A percentile compares a stretch with the other conserved stretches of the same genome.
These are phyloP conservation scores for Nomada flava DNA, from an alignment of 2,888 invertebrate genomes.

Conservation along the genomic window DNA sequence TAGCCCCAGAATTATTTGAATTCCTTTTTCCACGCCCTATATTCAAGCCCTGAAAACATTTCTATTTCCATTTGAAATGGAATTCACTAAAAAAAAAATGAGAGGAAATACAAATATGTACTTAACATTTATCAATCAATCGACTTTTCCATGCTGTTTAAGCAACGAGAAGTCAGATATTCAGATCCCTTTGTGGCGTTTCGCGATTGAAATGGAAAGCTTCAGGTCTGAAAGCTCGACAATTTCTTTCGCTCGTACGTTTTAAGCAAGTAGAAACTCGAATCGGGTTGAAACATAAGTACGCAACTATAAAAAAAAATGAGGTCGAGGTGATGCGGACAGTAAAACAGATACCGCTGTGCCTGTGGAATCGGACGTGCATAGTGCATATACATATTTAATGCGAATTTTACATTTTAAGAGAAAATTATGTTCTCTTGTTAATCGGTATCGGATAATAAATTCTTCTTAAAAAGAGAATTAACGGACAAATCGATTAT, in stretches of 20 bases:
- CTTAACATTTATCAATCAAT: neutral
- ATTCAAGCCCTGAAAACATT: too few relatives aligned
- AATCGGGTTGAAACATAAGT: slow-evolving; percentile 20
- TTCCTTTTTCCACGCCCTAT: too few relatives aligned
- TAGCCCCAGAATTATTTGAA: too few relatives aligned
- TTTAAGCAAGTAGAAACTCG: slow-evolving; percentile 6
- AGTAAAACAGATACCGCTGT: slow-evolving; percentile 38
- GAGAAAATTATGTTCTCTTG: slow-evolving; percentile 10
- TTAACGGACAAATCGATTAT: neutral
- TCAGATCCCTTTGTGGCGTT: neutral
- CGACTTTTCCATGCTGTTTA: slow-evolving; percentile 4
- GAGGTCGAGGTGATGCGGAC: slow-evolving; percentile 31
- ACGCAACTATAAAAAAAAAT: slow-evolving; percentile 23
- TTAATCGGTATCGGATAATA: slow-evolving; percentile 12
- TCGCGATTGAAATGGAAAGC: slow-evolving; percentile 19
- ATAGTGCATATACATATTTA: neutral
- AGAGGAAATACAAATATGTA: too few relatives aligned
- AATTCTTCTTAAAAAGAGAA: slow-evolving; percentile 1
- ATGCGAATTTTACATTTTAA: slow-evolving; percentile 24
- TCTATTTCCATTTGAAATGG: too few relatives aligned
- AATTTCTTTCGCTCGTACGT: slow-evolving; percentile 20
- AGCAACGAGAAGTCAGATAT: neutral
- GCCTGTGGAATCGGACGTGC: slow-evolving; percentile 10
- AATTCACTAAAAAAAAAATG: too few relatives aligned
- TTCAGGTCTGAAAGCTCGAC: slow-evolving; percentile 2